Evolutionary conservation across 2,888 invertebrate species (phyloP).

Genomic region (Rhamnusium bicolor): DNA sequence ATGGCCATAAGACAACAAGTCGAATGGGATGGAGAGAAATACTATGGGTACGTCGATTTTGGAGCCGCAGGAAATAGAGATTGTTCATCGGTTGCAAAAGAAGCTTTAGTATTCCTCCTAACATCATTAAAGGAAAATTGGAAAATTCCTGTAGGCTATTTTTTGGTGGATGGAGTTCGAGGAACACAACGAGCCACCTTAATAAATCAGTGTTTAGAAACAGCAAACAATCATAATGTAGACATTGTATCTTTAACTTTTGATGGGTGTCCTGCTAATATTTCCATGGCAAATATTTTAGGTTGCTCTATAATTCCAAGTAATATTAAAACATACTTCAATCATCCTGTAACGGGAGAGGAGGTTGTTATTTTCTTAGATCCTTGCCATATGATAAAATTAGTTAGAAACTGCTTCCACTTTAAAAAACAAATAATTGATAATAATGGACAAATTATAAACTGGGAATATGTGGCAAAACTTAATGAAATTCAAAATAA

Average conservation of each 20-base stretch:
- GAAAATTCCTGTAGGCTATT: background rate
- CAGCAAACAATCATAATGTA: background rate
- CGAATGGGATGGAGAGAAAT: background rate
- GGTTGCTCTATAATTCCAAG: background rate
- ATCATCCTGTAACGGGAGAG: background rate
- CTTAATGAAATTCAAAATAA: background rate
- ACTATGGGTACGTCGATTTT: slow-evolving; percentile 41
- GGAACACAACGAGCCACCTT: background rate
- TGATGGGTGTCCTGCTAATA: slow-evolving; percentile 47
- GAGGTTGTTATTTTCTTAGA: slow-evolving; percentile 43
- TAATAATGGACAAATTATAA: background rate
- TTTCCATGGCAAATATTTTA: slow-evolving; percentile 32
- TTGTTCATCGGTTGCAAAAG: slow-evolving; percentile 23
- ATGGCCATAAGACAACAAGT: slow-evolving; percentile 51
- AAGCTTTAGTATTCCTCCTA: slow-evolving; percentile 35
- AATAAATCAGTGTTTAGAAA: too few species aligned
- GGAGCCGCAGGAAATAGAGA: slow-evolving; percentile 30
- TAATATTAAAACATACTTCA: background rate
- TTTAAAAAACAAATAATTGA: background rate
- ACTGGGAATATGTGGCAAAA: slow-evolving; percentile 38
- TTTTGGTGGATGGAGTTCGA: background rate
- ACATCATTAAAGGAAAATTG: background rate
- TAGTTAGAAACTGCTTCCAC: background rate
- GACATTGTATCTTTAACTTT: slow-evolving; percentile 43
- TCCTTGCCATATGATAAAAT: slow-evolving; percentile 45